Conservation (phyloP, 1,140 invertebrate genomes). For the Ceratoteleas bidentatus region DNA sequence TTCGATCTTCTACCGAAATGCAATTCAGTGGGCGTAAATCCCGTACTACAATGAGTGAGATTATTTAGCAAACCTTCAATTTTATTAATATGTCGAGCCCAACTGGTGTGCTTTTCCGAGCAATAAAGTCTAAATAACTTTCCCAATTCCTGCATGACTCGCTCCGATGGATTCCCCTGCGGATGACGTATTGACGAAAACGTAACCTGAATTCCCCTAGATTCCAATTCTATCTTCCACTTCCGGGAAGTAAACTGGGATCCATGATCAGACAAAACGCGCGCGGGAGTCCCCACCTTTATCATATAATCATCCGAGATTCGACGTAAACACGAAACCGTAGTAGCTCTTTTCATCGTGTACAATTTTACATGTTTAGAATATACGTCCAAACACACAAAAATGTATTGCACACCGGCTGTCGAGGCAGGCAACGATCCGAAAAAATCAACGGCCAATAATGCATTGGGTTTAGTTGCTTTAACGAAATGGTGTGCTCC, state of each 20-base stretch:
- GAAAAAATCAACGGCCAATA: conserved; percentile 32
- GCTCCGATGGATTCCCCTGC: conserved; percentile 65
- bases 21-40: conserved; percentile 14
- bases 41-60: background rate
- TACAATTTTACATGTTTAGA: conserved; percentile 69
- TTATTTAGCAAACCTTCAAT: too few relatives aligned
- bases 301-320: conserved; percentile 61
- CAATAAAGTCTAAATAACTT: conserved; percentile 55
- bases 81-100: too few relatives aligned
- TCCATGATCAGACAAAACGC: conserved; percentile 58
- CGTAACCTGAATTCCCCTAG: conserved; percentile 34
- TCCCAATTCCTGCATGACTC: conserved; percentile 70
- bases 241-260: conserved; percentile 55
- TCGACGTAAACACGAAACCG: conserved; percentile 43
- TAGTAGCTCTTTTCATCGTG: conserved; percentile 65
- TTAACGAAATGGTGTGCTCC: conserved; percentile 10
- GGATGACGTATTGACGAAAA: conserved; percentile 58
- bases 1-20: too few relatives aligned
- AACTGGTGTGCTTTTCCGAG: too few relatives aligned
- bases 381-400: too few relatives aligned
- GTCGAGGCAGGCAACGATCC: conserved; percentile 23
- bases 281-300: conserved; percentile 27
- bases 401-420: conserved; percentile 28
- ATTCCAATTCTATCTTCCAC: conserved; percentile 48
- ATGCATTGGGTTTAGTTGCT: conserved; percentile 16